Evolutionary conservation across 2,888 invertebrate species (phyloP).

Genomic region (Caenorhabditis virilis): DNA sequence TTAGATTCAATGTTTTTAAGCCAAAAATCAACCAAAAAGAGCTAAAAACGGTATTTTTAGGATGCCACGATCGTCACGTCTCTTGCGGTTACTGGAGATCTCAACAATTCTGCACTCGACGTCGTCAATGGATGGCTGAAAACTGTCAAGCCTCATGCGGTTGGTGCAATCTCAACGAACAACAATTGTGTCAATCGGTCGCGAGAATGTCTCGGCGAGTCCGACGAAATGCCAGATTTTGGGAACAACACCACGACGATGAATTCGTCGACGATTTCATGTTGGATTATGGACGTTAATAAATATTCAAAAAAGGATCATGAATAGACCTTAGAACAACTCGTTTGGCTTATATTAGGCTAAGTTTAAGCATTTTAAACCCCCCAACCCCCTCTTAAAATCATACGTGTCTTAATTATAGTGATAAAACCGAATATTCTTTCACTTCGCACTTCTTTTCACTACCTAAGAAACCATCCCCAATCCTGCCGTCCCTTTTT

Average conservation of each 20-base stretch:
- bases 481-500: no score
- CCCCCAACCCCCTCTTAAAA: no score
- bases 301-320: background rate
- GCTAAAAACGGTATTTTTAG: no score
- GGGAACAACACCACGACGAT: conserved; percentile 4
- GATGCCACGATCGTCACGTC: conserved; percentile 64
- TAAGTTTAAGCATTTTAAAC: no score
- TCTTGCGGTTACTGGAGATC: conserved; percentile 63
- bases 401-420: no score
- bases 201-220: conserved; percentile 37
- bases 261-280: conserved; percentile 29
- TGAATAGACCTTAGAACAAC: no score
- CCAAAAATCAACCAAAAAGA: no score
- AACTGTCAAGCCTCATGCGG: conserved; percentile 60
- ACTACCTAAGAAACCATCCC: no score
- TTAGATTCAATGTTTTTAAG: no score
- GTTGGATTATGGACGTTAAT: conserved; percentile 32
- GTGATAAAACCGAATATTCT: no score
- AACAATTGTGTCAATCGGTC: conserved; percentile 58
- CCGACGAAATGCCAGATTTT: conserved; percentile 11
- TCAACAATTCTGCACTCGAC: conserved; percentile 60
- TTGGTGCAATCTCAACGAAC: conserved; percentile 61
- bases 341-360: no score
- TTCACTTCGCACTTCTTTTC: no score
- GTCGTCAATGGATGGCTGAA: conserved; percentile 65